Conservation (phyloP, 1,140 invertebrate genomes). For the Oncopodura yosiiana region DNA sequence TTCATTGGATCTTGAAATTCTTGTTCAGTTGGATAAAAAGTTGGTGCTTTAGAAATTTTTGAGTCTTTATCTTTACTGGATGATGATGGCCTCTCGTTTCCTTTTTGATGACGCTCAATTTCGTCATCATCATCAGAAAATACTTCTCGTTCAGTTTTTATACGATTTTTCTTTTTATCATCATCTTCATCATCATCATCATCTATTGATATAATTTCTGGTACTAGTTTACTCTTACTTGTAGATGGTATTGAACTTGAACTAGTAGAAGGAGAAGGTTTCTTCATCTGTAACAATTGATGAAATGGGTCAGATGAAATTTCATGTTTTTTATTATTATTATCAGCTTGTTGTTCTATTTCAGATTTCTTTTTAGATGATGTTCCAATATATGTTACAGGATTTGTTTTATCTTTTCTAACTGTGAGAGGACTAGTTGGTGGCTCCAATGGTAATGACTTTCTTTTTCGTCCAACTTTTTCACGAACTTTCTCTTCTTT, state of each 20-base stretch:
- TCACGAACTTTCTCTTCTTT: neutral
- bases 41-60: constrained; percentile 57
- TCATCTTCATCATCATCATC: neutral
- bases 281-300: constrained; percentile 22
- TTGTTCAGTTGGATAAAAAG: constrained; percentile 68
- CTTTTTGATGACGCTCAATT: neutral
- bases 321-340: too few relatives aligned
- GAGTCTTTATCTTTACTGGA: neutral
- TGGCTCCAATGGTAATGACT: neutral
- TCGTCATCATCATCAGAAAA: neutral
- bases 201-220: neutral
- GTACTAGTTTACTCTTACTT: neutral
- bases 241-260: neutral
- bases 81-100: neutral
- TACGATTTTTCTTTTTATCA: too few relatives aligned
- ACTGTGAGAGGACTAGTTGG: constrained; percentile 32
- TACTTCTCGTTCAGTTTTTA: too few relatives aligned
- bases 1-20: constrained; percentile 83
- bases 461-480: constrained; percentile 1
- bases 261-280: neutral
- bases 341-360: constrained; percentile 11
- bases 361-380: constrained; percentile 20
- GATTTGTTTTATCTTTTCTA: constrained; percentile 33
- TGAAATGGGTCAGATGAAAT: constrained; percentile 18
- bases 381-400: constrained; percentile 22